phyloP scores from a whole-genome alignment of 2,797 vertebrate species.

The Prionace glauca region DNA sequence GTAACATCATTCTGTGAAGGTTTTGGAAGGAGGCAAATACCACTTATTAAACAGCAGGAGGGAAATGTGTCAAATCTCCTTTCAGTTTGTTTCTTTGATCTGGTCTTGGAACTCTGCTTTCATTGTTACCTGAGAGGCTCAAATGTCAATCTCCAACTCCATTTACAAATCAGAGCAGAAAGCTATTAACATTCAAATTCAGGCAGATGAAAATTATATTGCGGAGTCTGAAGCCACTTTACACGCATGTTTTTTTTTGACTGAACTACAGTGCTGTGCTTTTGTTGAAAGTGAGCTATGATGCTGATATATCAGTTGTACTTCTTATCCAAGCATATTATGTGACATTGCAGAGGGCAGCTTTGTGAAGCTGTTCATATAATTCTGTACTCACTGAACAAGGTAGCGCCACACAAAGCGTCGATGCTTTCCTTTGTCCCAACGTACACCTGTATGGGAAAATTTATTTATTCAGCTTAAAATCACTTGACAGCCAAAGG shows the following conservation, averaged over 20 bases:
- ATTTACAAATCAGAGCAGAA: conserved; percentile 27
- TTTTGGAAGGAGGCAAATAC: background rate
- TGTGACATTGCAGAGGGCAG: background rate
- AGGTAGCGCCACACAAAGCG: background rate
- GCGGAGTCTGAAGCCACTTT: background rate
- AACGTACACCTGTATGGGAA: too few relatives aligned
- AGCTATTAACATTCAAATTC: background rate
- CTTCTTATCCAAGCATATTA: background rate
- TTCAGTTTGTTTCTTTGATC: conserved; percentile 28
- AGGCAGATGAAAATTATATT: conserved; percentile 25
- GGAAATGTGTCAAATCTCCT: conserved; percentile 8
- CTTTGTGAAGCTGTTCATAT: background rate
- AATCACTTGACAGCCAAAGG: background rate
- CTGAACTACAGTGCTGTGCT: background rate
- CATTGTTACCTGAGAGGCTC: conserved; percentile 27
- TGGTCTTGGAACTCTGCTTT: conserved; percentile 28
- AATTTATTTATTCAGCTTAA: background rate
- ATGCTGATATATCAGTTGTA: conserved; percentile 21
- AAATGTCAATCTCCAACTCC: background rate
- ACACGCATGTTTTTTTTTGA: conserved; percentile 10
- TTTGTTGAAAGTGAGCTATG: background rate
- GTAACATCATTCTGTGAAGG: conserved; percentile 16
- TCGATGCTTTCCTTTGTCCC: background rate
- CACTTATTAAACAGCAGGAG: conserved; percentile 29
- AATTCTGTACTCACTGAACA: background rate